Conservation (phyloP, 2,888 invertebrate genomes). For the Neoascia interrupta region DNA sequence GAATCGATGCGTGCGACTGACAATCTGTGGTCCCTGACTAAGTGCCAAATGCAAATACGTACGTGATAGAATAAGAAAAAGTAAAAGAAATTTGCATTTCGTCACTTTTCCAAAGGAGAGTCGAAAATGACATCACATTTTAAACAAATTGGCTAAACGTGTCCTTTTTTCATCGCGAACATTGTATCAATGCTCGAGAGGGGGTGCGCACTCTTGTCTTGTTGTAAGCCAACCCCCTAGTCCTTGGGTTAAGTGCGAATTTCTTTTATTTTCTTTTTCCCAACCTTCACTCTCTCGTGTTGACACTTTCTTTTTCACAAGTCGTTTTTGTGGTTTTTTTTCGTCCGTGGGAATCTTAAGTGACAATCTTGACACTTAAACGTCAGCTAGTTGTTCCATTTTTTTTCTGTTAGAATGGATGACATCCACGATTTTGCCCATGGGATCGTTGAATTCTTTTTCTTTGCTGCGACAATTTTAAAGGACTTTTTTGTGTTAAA, state of each 20-base stretch:
- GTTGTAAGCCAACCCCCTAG: constrained; percentile 38
- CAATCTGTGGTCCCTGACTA: constrained; percentile 44
- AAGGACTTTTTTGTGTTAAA: constrained; percentile 60
- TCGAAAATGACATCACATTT: constrained; percentile 63
- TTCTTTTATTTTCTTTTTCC: constrained; percentile 35
- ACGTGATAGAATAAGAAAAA: constrained; percentile 40
- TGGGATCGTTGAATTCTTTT: constrained; percentile 50
- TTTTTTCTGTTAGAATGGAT: constrained; percentile 46
- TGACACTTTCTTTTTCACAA: constrained; percentile 34
- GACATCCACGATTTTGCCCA: constrained; percentile 64
- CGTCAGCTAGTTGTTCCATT: constrained; percentile 61
- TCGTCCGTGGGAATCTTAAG: constrained; percentile 64
- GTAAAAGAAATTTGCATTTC: constrained; percentile 66
- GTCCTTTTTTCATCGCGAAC: constrained; percentile 61
- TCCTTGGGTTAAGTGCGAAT: constrained; percentile 59
- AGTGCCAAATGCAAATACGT: constrained; percentile 64
- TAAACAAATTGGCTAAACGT: constrained; percentile 73
- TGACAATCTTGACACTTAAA: constrained; percentile 70
- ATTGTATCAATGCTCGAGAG: constrained; percentile 45
- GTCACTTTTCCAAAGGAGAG: constrained; percentile 39
- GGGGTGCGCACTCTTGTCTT: constrained; percentile 37
- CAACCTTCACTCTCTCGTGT: constrained; percentile 9
- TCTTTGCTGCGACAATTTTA: neutral
- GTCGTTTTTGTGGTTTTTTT: constrained; percentile 33
- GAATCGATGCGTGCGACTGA: constrained; percentile 56